Base-by-base conservation (phyloP, 2,797 vertebrate genomes). In the Amazonetta brasiliensis region DNA sequence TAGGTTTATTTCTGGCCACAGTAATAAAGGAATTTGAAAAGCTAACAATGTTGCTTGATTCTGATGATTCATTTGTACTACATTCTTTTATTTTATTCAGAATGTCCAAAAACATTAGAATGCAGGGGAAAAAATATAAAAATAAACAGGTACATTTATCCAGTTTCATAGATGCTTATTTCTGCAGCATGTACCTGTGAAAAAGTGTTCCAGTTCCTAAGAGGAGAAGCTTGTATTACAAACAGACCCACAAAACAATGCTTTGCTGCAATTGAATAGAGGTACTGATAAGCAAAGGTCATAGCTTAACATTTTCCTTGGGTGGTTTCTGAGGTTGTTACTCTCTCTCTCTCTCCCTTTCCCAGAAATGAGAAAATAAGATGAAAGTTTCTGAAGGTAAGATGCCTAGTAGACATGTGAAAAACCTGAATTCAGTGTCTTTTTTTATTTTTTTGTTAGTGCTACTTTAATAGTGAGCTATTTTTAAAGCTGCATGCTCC, bases 131-230 rank as follows among this genome's bases (percentile, higher is more conserved):
- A 78, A 46, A 77, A 81, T 20, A n/a, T 58, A 7, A 44, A 73
- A 85, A 20, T 86, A 44, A 50, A 16, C n/a, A 39, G 35, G 22
- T 62, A 12, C 1, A 12, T 63, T 84, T 88, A 31, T 77, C 73
- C 23, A 74, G 30, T 52, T 82, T 83, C 60, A 15, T 72, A 52
- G 58, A 37, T 69, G 28, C 63, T 26, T 63, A 50, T 94, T 96
- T 97, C 73, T 97, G 63, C 41, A 16, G 15, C 68, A 4, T 68
- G 46, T 48, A 58, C 46, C 25, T 52, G 25, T 93, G 80, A 44
- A 91, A 92, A 63, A 82, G 48, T 77, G 26, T 69, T 93, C 9
- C 48, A 10, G 23, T 75, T 69, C 30, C 30, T 88, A 33, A 73
- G 73, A 64, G 48, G 71, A 90, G 73, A 63, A 50, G 71, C 18